Base-by-base conservation (phyloP, 2,113 vertebrate species). In the Spheniscus mendiculus region DNA sequence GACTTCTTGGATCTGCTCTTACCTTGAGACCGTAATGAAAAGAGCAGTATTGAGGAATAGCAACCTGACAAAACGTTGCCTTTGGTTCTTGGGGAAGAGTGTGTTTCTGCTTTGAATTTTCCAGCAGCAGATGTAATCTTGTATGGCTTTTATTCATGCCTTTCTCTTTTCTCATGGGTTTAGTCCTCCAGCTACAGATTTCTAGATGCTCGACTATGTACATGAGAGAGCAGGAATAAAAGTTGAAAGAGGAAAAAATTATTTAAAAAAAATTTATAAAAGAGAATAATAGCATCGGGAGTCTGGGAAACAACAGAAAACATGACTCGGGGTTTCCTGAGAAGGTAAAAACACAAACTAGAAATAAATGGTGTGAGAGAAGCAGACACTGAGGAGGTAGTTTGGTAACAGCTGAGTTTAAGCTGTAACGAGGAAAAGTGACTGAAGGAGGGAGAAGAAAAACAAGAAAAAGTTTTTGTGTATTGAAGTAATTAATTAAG, bases 241-340 rank as follows among this genome's bases (percentile, higher is more conserved):
- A 83, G 55, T 40, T 77, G 69, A 70, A 87, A 94, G 4, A 45
- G 47, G 47, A 38, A 71, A 67, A 82, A 65, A n/a, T 27, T 2
- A 36, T 36, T 55, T 2, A 34, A 66, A 72, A 53, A 22, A 29
- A 26, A 5, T n/a, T 44, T 49, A 23, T 66, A 49, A 83, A 94
- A 83, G 91, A 69, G 80, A 93, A 56, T 36, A 79, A 94, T 72
- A 86, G 87, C 23, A 10, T 12, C 80, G 80, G 93, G 82, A 93
- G 50, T 66, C 47, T 85, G 79, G 65, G 79, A 42, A 74, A 50
- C 47, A 36, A 17, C 36, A 59, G 34, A 25, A 38, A 50, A 32
- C 20, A 21, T 71, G 16, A 6, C 32, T 30, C 53, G 69, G 87
- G 53, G 26, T 63, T 62, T 69, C 10, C 50, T 30, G 73, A 49